Base-by-base conservation (phyloP, 2,888 invertebrate genomes). In the Pseudococcus jackbeardsleyi region DNA sequence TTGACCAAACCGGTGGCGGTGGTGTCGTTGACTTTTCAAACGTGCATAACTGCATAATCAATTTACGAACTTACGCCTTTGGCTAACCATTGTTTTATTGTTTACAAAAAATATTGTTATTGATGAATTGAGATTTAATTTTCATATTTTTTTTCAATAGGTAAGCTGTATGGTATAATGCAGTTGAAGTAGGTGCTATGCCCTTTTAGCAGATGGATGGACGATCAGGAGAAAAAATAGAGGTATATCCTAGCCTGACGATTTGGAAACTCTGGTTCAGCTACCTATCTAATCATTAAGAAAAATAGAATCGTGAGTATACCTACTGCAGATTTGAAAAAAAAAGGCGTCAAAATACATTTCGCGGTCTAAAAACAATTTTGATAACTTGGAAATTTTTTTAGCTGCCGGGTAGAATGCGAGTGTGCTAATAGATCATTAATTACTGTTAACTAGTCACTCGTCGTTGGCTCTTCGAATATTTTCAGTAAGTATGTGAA, bases 21-120 rank as follows among this genome's bases (percentile, higher is more conserved):
- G 64, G 22, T 82, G 79, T 82, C 79, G 79, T 82, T 82, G 79
- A 82, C 79, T 82, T 77, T 39, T 46, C 79, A 19, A 82, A 82
- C 79, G 79, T 82, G 79, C n/a, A n/a, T n/a, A n/a, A n/a, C n/a
- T n/a, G n/a, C n/a, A n/a, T 82, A 82, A 82, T 82, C 46, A 82
- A 82, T 82, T 82, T 82, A 82, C 79, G 46, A 12, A 1, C n/a
- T 46, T 82, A 82, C 46, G 79, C 46, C 79, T 82, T 82, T 46
- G 19, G 79, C 79, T 9, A 46, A 42, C 12, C 0, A 82, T 19
- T 46, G 33, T 17, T 46, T 82, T 9, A 82, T 82, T 82, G 79
- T 82, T 46, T 82, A 46, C 79, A 46, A 82, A n/a, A 15, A 15
- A 33, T 33, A 26, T 26, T 68, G 33, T 72, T 33, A 33, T 33